phyloP scores from a whole-genome alignment of 2,888 invertebrate genomes.

The Tetragnatha montana region DNA sequence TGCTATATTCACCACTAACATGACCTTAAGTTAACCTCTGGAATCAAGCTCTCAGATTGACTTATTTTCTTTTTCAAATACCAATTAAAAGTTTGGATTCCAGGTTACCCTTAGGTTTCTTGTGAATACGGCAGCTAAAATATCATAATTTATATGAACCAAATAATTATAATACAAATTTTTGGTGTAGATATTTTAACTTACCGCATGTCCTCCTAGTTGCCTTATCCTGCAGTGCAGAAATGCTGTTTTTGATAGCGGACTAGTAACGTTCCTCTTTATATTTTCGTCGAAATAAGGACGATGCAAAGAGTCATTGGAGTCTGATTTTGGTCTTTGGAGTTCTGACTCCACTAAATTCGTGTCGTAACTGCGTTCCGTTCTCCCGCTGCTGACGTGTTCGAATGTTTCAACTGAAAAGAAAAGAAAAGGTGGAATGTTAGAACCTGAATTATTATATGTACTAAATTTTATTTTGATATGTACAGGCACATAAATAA shows the following conservation, averaged over 20 bases:
- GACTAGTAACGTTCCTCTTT: conserved; percentile 91
- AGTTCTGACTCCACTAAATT: conserved; percentile 54
- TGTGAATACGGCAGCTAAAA: too few species aligned
- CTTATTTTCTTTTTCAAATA: too few species aligned
- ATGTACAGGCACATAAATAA: too few species aligned
- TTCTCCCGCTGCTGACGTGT: conserved; percentile 50
- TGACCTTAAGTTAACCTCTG: too few species aligned
- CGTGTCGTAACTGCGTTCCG: conserved; percentile 66
- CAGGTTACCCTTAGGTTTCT: too few species aligned
- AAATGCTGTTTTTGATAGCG: conserved; percentile 92
- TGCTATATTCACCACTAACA: too few species aligned
- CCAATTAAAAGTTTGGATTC: too few species aligned
- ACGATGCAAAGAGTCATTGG: conserved; percentile 57
- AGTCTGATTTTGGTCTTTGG: conserved; percentile 54
- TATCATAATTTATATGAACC: too few species aligned
- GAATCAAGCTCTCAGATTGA: too few species aligned
- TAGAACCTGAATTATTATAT: not conserved
- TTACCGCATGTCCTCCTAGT: conserved; percentile 67
- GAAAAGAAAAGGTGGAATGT: not conserved
- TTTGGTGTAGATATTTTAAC: not conserved
- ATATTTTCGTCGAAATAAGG: conserved; percentile 73
- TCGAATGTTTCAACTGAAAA: conserved; percentile 44
- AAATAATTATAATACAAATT: not conserved
- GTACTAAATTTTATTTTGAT: not conserved
- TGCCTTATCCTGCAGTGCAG: conserved; percentile 82